Evolutionary conservation across 1,140 invertebrate genomes (phyloP).

Genomic region (Drosophila tropicalis): DNA sequence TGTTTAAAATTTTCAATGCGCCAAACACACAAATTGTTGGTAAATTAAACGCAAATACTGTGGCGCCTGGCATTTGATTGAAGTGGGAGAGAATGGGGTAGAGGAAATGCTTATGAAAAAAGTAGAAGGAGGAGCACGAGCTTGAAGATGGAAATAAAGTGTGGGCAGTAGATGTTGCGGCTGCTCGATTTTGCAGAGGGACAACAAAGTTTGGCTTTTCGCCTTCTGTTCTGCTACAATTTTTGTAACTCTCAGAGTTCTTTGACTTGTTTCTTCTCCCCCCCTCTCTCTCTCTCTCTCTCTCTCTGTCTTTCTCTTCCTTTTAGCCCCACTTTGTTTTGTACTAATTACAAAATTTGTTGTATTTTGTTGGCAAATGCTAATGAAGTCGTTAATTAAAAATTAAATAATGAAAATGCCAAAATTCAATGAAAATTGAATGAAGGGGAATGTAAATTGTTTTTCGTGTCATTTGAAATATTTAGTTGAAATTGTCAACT

Average conservation of each 20-base stretch:
- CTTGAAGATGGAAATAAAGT: background rate
- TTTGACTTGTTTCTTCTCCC: conserved; percentile 32
- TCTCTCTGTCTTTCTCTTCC: conserved; percentile 17
- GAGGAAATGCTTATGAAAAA: background rate
- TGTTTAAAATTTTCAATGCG: conserved; percentile 58
- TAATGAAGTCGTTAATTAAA: conserved; percentile 31
- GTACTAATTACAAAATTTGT: conserved; percentile 54
- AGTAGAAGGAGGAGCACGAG: background rate
- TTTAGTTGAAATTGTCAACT: background rate
- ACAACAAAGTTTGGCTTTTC: conserved; percentile 38
- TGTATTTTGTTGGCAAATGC: conserved; percentile 36
- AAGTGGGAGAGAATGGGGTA: conserved; percentile 30
- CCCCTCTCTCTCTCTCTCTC: background rate
- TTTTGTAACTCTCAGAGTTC: conserved; percentile 39
- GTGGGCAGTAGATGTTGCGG: background rate
- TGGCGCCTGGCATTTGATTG: conserved; percentile 61
- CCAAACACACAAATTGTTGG: conserved; percentile 60
- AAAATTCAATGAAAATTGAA: conserved; percentile 14
- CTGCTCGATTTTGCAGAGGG: conserved; percentile 5
- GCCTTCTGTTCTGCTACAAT: conserved; percentile 27
- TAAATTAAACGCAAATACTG: conserved; percentile 64
- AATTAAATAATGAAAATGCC: conserved; percentile 24
- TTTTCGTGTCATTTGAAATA: conserved; percentile 7
- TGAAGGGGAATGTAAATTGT: conserved; percentile 2
- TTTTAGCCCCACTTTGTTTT: conserved; percentile 17